Conservation (phyloP, 1,140 invertebrate species). For the Nasonia longicornis region DNA sequence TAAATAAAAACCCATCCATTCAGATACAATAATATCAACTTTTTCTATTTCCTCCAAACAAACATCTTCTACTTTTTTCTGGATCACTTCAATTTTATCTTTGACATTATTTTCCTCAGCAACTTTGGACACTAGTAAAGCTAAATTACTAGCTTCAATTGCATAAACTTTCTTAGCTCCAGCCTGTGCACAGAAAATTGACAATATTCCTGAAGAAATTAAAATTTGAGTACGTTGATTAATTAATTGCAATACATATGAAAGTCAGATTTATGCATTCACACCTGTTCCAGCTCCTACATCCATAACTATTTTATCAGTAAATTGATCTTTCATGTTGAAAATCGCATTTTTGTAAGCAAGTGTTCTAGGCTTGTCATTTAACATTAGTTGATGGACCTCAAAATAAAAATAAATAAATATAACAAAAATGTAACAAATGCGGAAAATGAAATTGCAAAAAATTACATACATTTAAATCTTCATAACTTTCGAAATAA, state of each 20-base stretch:
- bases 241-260: neutral
- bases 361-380: conserved; percentile 89
- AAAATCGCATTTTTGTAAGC: conserved; percentile 93
- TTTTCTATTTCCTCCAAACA: conserved; percentile 77
- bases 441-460: conserved; percentile 40
- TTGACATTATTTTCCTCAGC: conserved; percentile 78
- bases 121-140: conserved; percentile 86
- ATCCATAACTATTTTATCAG: conserved; percentile 89
- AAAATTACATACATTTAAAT: conserved; percentile 57
- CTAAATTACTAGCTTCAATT: conserved; percentile 90
- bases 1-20: conserved; percentile 99
- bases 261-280: conserved; percentile 33
- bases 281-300: conserved; percentile 88
- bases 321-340: conserved; percentile 77
- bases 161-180: conserved; percentile 93
- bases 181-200: conserved; percentile 94
- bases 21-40: conserved; percentile 97
- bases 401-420: conserved; percentile 56
- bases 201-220: conserved; percentile 82
- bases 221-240: neutral
- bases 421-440: conserved; percentile 17
- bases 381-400: conserved; percentile 84
- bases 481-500: conserved; percentile 61
- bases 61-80: conserved; percentile 89
- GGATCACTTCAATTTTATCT: conserved; percentile 74